phyloP scores from a whole-genome alignment of 2,888 invertebrate species.

The Rotaria sp. region DNA sequence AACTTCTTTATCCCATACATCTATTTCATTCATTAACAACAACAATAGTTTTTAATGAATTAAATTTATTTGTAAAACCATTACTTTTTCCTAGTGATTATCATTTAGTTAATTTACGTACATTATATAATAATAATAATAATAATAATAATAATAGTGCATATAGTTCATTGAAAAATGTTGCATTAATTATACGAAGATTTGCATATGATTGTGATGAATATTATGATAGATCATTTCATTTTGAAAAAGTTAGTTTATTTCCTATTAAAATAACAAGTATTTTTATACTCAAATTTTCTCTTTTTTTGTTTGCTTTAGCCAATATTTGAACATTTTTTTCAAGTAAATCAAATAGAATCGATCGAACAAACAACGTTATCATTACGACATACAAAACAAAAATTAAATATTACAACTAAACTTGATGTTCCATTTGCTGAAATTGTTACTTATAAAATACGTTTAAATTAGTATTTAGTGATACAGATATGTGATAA shows the following conservation, averaged over 20 bases:
- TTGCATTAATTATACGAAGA: neutral
- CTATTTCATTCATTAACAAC: neutral
- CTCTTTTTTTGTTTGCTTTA: neutral
- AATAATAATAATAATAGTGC: too few species aligned
- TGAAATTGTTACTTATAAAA: slow-evolving; percentile 6
- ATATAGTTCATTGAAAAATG: neutral
- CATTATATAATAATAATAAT: neutral
- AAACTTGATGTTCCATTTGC: neutral
- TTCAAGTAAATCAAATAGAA: neutral
- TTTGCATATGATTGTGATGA: slow-evolving; percentile 9
- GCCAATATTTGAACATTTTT: neutral
- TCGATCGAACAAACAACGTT: neutral
- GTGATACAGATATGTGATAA: neutral
- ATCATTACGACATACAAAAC: neutral
- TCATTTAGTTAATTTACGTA: slow-evolving; percentile 9
- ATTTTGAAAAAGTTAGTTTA: neutral
- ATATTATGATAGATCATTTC: neutral
- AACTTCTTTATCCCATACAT: neutral
- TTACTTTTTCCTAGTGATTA: neutral
- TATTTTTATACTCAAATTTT: neutral
- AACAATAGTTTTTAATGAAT: neutral
- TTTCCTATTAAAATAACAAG: too few species aligned
- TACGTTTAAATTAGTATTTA: neutral
- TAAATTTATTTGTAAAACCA: neutral
- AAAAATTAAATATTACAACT: neutral